phyloP scores from a whole-genome alignment of 2,113 vertebrate species.

The Dasyornis broadbenti region DNA sequence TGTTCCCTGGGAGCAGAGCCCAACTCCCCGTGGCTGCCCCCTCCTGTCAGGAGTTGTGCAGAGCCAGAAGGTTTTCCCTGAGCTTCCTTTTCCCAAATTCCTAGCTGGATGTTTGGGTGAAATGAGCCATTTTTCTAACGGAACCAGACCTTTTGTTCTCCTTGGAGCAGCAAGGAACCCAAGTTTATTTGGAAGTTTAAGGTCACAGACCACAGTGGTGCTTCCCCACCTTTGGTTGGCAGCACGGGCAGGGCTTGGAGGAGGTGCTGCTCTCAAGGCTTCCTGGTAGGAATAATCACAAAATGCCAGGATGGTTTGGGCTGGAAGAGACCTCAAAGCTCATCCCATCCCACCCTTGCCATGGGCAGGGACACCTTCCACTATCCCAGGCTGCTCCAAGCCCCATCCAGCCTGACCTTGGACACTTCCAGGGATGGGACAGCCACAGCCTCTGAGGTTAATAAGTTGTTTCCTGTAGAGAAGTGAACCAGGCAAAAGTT shows the following conservation, averaged over 20 bases:
- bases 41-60: not conserved
- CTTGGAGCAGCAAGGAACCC: not conserved
- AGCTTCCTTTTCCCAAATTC: not conserved
- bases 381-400: not conserved
- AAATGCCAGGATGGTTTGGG: not conserved
- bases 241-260: not conserved
- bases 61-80: not conserved
- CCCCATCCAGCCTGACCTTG: not conserved
- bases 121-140: not conserved
- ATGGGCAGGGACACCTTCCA: not conserved
- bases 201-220: not conserved
- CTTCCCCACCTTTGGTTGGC: not conserved
- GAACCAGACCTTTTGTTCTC: not conserved
- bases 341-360: not conserved
- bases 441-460: not conserved
- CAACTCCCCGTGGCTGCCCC: fast-evolving
- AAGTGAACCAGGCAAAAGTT: not conserved
- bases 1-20: not conserved
- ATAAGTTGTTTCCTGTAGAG: not conserved
- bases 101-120: not conserved
- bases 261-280: not conserved
- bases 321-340: not conserved
- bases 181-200: not conserved
- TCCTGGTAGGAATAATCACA: not conserved
- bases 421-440: not conserved